Percentiles rank a stretch among this genome's conserved stretches.
These are phyloP conservation scores for Oryzias curvinotus DNA, from an alignment of 2,113 vertebrate genomes.

Conservation along the genomic window DNA sequence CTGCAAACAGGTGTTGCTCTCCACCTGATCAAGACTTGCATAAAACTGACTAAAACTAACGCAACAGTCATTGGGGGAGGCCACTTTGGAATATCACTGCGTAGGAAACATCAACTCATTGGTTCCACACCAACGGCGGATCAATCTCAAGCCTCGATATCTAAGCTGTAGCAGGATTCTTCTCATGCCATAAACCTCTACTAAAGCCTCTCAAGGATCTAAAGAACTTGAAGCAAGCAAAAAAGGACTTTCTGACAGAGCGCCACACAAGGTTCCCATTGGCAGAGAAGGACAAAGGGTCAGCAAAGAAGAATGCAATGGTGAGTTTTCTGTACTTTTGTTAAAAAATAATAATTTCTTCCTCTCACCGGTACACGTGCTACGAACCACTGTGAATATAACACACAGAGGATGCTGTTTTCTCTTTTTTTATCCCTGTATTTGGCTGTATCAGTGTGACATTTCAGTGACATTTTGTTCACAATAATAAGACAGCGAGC, in stretches of 20 bases:
- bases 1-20: too few species aligned
- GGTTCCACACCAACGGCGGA: neutral
- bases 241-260: constrained; percentile 5
- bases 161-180: constrained; percentile 4
- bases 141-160: neutral
- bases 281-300: constrained; percentile 4
- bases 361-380: too few species aligned
- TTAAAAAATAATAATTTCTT: too few species aligned
- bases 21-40: too few species aligned
- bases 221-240: constrained; percentile 8
- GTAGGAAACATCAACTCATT: constrained; percentile 12
- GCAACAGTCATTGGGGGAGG: too few species aligned
- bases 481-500: constrained; percentile 26
- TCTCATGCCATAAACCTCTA: neutral
- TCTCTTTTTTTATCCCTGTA: constrained; percentile 9
- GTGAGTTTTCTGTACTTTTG: constrained; percentile 36
- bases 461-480: constrained; percentile 58
- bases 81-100: neutral
- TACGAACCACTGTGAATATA: too few species aligned
- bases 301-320: constrained; percentile 41
- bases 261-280: neutral
- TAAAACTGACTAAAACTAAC: too few species aligned
- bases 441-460: constrained; percentile 34
- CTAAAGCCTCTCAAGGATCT: neutral
- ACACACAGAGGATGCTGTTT: too few species aligned